Conservation (phyloP, 2,888 invertebrate species). For the Lissonota sp. region DNA sequence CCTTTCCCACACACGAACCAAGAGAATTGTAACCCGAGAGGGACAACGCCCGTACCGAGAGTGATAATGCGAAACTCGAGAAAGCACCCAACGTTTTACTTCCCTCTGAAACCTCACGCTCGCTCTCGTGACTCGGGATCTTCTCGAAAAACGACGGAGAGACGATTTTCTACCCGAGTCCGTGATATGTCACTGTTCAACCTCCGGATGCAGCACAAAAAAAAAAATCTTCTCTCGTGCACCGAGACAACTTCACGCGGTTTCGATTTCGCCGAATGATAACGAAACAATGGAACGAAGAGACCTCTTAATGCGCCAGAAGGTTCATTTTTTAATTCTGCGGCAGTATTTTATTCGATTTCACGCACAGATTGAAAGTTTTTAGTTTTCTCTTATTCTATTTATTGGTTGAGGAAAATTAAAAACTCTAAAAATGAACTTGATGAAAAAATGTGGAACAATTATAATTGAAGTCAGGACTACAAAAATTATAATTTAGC, state of each 20-base stretch:
- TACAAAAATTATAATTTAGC: too few relatives aligned
- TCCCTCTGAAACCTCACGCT: conserved; percentile 38
- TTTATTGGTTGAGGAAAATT: too few relatives aligned
- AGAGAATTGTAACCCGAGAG: conserved; percentile 58
- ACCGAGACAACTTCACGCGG: conserved; percentile 29
- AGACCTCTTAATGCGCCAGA: background rate
- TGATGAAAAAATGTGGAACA: too few relatives aligned
- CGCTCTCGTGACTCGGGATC: conserved; percentile 45
- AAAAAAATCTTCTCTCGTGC: background rate
- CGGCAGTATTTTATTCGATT: too few relatives aligned
- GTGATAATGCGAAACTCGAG: conserved; percentile 63
- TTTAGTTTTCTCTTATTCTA: too few relatives aligned
- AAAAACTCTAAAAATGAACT: too few relatives aligned
- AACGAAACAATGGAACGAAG: background rate
- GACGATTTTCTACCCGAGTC: conserved; percentile 10
- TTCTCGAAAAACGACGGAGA: conserved; percentile 19
- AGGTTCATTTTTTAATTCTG: too few relatives aligned
- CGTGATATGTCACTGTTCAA: conserved; percentile 56
- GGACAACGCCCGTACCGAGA: conserved; percentile 57
- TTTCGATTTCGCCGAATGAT: conserved; percentile 2
- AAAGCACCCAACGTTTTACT: conserved; percentile 49
- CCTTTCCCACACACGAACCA: conserved; percentile 6
- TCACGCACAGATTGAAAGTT: too few relatives aligned
- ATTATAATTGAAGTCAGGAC: too few relatives aligned
- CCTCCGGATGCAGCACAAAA: background rate